phyloP scores from a whole-genome alignment of 2,113 vertebrate species.

The Thalassoma bifasciatum region DNA sequence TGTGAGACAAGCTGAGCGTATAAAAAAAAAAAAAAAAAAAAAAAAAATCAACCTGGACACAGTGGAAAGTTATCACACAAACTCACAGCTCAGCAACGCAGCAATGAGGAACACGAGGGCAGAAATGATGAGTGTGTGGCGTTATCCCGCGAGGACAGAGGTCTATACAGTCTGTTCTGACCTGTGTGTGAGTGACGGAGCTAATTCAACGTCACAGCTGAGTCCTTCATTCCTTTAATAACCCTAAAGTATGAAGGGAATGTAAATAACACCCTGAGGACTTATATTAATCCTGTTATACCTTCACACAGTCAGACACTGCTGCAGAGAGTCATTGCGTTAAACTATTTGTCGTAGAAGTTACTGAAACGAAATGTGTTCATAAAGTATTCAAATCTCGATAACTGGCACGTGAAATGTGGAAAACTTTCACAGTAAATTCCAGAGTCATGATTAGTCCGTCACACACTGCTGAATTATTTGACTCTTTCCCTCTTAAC shows the following conservation, averaged over 20 bases:
- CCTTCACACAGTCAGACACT: not conserved
- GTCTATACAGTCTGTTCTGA: not conserved
- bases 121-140: not conserved
- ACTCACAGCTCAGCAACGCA: conserved; percentile 2
- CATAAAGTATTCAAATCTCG: not conserved
- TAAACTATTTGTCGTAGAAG: no score
- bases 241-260: conserved; percentile 3
- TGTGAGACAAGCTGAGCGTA: not conserved
- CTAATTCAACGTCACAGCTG: not conserved
- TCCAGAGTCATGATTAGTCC: not conserved
- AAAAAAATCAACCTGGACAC: not conserved
- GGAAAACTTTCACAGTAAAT: not conserved
- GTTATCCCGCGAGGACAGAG: no score
- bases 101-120: not conserved
- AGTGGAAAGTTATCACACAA: not conserved
- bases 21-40: no score
- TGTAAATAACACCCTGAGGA: conserved; percentile 3
- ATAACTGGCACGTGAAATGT: no score
- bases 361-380: no score
- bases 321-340: no score
- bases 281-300: not conserved
- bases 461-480: not conserved
- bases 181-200: not conserved
- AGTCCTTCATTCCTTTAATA: not conserved
- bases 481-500: not conserved